Conservation (phyloP, 2,113 vertebrate genomes). For the Variabilichromis moorii region DNA sequence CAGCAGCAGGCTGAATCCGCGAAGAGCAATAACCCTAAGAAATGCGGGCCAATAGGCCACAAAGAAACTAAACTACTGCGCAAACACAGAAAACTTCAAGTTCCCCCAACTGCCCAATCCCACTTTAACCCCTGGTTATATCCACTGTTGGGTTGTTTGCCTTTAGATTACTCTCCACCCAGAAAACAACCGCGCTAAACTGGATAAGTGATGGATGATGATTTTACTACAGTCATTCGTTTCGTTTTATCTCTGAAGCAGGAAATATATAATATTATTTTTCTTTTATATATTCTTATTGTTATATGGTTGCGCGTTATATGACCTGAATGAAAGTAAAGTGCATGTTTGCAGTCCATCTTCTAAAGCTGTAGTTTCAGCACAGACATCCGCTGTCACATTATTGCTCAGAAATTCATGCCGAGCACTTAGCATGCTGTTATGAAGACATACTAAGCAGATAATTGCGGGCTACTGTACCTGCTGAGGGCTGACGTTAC, state of each 20-base stretch:
- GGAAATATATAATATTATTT: not conserved
- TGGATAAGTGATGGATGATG: rapidly evolving
- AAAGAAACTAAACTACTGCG: not conserved
- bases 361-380: not conserved
- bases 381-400: not conserved
- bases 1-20: not conserved
- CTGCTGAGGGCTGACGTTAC: not conserved
- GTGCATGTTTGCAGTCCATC: not conserved
- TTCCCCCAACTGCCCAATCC: not conserved
- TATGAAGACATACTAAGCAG: not conserved
- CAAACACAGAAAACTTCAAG: not conserved
- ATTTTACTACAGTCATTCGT: not conserved
- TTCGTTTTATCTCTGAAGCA: not conserved
- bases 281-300: not conserved
- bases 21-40: not conserved
- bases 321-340: not conserved
- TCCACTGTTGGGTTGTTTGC: not conserved
- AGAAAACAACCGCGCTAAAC: not conserved
- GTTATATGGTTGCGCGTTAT: not conserved
- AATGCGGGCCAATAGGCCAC: not conserved
- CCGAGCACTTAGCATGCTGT: not conserved
- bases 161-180: not conserved
- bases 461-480: not conserved
- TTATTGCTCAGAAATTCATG: not conserved
- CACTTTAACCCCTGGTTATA: not conserved